Conservation (phyloP, 1,140 invertebrate species). For the Bombus haemorrhoidalis region DNA sequence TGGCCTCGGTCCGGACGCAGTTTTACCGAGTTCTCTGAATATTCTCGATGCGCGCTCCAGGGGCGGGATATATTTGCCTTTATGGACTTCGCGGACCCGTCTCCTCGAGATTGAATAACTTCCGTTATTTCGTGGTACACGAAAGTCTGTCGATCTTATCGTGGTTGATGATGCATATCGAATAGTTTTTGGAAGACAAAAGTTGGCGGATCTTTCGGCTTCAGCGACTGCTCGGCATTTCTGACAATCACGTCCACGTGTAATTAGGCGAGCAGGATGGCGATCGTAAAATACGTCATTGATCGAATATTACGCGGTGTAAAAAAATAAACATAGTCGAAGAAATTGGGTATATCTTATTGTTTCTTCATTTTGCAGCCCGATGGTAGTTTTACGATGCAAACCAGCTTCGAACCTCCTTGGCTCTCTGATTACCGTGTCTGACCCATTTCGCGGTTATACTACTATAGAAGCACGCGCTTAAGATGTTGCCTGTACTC, state of each 20-base stretch:
- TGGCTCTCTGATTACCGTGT: constrained; percentile 26
- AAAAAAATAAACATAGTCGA: no score
- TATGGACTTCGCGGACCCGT: constrained; percentile 55
- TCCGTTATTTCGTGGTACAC: constrained; percentile 60
- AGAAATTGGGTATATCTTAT: not conserved
- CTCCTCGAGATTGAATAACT: constrained; percentile 66
- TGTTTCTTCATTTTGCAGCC: constrained; percentile 13
- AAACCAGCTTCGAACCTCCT: not conserved
- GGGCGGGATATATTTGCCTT: constrained; percentile 42
- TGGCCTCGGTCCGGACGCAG: not conserved
- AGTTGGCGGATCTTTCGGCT: constrained; percentile 6
- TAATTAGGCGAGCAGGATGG: not conserved
- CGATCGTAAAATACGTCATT: not conserved
- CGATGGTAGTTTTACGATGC: constrained; percentile 22
- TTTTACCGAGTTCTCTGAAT: constrained; percentile 20
- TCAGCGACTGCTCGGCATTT: no score
- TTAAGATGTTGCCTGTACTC: constrained; percentile 37
- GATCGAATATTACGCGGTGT: not conserved
- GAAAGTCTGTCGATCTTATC: constrained; percentile 61
- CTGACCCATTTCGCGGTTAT: constrained; percentile 41
- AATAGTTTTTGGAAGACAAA: constrained; percentile 24
- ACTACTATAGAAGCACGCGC: constrained; percentile 2
- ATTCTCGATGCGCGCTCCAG: constrained; percentile 5
- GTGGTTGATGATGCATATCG: constrained; percentile 57
- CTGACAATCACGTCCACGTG: not conserved